Evolutionary conservation across 2,113 vertebrate species (phyloP), one percentile per base, ranked within the genome.

Genomic region (Arvicanthis niloticus): DNA sequence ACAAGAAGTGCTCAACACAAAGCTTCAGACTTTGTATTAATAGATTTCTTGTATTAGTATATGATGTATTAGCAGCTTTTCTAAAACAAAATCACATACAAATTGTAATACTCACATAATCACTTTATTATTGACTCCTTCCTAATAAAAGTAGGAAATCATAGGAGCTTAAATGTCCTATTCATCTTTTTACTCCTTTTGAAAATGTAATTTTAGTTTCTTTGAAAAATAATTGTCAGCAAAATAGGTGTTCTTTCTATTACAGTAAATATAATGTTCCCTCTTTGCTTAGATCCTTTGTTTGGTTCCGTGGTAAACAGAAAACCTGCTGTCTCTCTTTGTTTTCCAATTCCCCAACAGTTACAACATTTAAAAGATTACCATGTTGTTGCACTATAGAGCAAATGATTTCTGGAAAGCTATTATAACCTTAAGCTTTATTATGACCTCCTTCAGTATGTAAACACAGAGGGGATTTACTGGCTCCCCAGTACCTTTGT

Each of bases 351-450:
- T 15, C 31, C 70, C 40, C 21, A 42, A n/a, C 58, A 37, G 13
- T 7, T 51, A 40, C 29, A 42, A 26, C 70, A 73, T 72, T 58
- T 29, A 56, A 75, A 60, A 75, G n/a, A 45, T 17, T 29, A 42
- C 24, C 9, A 5, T 24, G 40, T 3, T 81, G 70, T 72, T 97
- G 19, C 29, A 51, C 77, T 91, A 53, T 72, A 89, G 6, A 72
- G n/a, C 16, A 73, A 58, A 34, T 85, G 60, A 91, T 76, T 96
- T 96, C 73, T 45, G 56, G 60, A 60, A 95, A 51, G 21, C 45
- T 92, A n/a, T 76, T 84, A 58, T 1, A 58, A 15, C 72, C 72
- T 3, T 37, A 89, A 19, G 45, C 85, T 90, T 81, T 37, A 22
- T 92, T 45, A 19, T 62, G 53, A 17, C 10, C 3, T 34, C 3